Base-by-base conservation (phyloP, 2,113 vertebrate genomes). In the Corythaixoides concolor region DNA sequence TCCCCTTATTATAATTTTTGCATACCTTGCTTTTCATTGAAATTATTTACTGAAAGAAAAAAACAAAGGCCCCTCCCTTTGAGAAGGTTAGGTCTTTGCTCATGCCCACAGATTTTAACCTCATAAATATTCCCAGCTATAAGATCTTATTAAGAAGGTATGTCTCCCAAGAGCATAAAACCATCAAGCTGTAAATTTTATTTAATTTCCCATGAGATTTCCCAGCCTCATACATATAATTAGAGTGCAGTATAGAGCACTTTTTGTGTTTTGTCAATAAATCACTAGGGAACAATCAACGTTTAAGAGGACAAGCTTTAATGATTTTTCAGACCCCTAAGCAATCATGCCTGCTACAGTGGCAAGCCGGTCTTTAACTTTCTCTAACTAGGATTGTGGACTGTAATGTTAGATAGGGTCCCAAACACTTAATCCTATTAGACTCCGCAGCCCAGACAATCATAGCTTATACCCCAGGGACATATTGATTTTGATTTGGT, bases 171-270 rank as follows among this genome's bases (percentile, higher is more conserved):
- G 99, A 98, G 99, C 97, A 98, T 97, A 97, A 98, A 99, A 98
- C 98, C 98, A 99, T 99, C 99, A 99, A 99, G 98, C 98, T 99
- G 97, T 99, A 99, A 99, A 99, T 99, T 99, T 98, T 98, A 99
- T 99, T 99, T 99, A 99, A 99, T 99, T 99, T 99, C 99, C 99
- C 99, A 98, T 90, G 98, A 98, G 99, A 98, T 98, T 97, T 98
- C 98, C 98, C 98, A 98, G 98, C 98, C 99, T 99, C 99, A 98
- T 99, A 99, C 98, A 99, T 99, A 99, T 99, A 99, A 99, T 99
- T 99, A 99, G 99, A 99, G 98, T 98, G 98, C 98, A 98, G 98
- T 98, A 98, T 98, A 99, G 98, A 99, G 97, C 98, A 98, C 98
- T 99, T 99, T 98, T 98, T 98, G 98, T 99, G 98, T 99, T 99